Evolutionary conservation across 2,797 vertebrate species (phyloP), one percentile per base, ranked within the genome.

Genomic region (Yasuhikotakia modesta): DNA sequence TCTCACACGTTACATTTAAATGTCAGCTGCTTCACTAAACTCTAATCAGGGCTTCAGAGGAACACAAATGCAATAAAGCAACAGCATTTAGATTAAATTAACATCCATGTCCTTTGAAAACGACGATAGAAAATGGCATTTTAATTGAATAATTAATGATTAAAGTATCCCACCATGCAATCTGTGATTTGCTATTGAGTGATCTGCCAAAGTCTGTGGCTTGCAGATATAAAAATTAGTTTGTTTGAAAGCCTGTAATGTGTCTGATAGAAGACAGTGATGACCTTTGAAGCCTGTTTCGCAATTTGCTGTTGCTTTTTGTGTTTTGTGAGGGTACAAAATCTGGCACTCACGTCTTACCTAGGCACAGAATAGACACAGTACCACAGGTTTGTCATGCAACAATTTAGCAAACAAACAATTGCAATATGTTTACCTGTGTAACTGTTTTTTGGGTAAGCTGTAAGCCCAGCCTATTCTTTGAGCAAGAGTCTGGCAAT

Each of bases 101-200:
- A 66, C 21, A 24, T 21, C 52, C 16, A 67, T 73, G 82, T 75
- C 78, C 80, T 80, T 83, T 79, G 52, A 80, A 79, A 80, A 82
- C 48, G 72, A 60, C 32, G 21, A 80, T 67, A 60, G 80, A 57
- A 79, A 83, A 85, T 82, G 78, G 58, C 78, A 78, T 73, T 79
- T 65, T 79, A 85, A 85, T 85, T 66, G 64, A 66, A 84, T 85
- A 84, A 80, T 11, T 39, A 82, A 70, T 81, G 84, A 82, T 84
- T 84, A 79, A 79, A 82, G 66, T 43, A 76, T 75, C 52, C 78
- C 13, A 8, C 27, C 2, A 61, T 72, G 46, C 24, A 75, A 79
- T 39, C 32, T 76, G 45, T 45, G 66, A 80, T 80, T n/a, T 73
- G 53, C 64, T 76, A 83, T 80, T 67, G 84, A 85, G 75, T 14